These are phyloP conservation scores for Phoxinus phoxinus DNA, from an alignment of 2,113 vertebrate species.

Conservation along the genomic window DNA sequence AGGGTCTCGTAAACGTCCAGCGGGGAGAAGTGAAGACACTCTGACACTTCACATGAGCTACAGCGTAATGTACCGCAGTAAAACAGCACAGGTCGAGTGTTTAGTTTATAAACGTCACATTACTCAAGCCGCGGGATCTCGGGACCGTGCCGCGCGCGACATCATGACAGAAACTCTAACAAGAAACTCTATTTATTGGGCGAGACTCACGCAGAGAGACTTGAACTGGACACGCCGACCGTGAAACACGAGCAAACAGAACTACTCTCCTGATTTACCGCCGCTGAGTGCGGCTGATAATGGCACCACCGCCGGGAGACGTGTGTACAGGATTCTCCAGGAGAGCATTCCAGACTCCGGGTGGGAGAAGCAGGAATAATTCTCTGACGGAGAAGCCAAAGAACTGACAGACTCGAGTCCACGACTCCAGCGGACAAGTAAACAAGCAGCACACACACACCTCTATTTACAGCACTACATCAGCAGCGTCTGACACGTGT, in stretches of 20 bases:
- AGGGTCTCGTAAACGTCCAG: neutral
- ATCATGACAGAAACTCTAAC: slow-evolving; percentile 22
- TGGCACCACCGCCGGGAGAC: slow-evolving; percentile 27
- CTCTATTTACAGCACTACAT: neutral
- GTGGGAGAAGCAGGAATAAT: slow-evolving; percentile 24
- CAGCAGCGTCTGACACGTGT: no score
- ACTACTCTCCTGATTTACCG: neutral
- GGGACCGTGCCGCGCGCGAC: neutral
- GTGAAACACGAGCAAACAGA: slow-evolving; percentile 20
- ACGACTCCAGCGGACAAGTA: neutral
- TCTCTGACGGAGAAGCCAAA: neutral
- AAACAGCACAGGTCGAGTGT: slow-evolving; percentile 42
- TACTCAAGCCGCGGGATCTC: neutral
- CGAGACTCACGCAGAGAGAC: slow-evolving; percentile 17
- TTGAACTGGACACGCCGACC: slow-evolving; percentile 28
- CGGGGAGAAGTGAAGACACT: neutral
- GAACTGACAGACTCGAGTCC: neutral
- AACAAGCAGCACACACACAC: neutral
- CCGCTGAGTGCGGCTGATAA: slow-evolving; percentile 27
- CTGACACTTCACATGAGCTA: neutral
- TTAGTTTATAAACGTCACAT: slow-evolving; percentile 37
- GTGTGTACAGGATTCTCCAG: slow-evolving; percentile 31
- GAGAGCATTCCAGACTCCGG: slow-evolving; percentile 31
- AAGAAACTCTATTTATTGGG: neutral
- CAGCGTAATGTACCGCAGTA: neutral